Conservation (phyloP, 1,140 invertebrate species). For the Papilio dardanus region DNA sequence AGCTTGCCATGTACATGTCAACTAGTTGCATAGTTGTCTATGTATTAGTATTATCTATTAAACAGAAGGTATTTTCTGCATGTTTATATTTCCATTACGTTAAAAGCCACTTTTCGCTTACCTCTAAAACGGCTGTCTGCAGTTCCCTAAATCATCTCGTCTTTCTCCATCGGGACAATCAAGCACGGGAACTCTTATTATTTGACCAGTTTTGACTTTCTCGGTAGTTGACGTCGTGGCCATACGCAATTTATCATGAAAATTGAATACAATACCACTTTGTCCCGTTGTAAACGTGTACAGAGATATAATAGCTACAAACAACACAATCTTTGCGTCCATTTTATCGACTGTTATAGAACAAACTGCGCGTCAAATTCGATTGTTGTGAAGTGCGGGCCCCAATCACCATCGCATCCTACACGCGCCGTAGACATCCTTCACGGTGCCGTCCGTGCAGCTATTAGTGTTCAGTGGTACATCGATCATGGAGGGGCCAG, state of each 20-base stretch:
- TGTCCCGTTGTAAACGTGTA: constrained; percentile 45
- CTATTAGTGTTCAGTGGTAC: constrained; percentile 57
- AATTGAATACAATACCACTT: constrained; percentile 64
- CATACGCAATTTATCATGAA: constrained; percentile 64
- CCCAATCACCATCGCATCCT: constrained; percentile 63
- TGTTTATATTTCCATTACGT: neutral
- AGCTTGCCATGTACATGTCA: neutral
- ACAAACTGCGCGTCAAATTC: constrained; percentile 58
- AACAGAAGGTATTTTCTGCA: neutral
- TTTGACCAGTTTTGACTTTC: constrained; percentile 55
- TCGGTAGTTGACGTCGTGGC: constrained; percentile 53
- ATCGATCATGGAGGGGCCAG: constrained; percentile 62
- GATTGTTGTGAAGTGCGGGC: constrained; percentile 39
- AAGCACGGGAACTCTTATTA: constrained; percentile 66
- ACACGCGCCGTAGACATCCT: constrained; percentile 66
- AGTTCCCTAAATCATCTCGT: constrained; percentile 56
- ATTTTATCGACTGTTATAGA: constrained; percentile 64
- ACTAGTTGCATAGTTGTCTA: neutral
- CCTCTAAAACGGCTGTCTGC: constrained; percentile 61
- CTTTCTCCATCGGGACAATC: constrained; percentile 60
- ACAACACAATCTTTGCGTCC: constrained; percentile 71
- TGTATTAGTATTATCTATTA: too few species aligned
- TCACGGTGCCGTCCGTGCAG: constrained; percentile 53
- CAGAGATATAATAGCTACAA: constrained; percentile 51
- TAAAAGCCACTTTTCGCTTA: constrained; percentile 39